Evolutionary conservation across 2,888 invertebrate genomes (phyloP).

Genomic region (Nyleta sp.): DNA sequence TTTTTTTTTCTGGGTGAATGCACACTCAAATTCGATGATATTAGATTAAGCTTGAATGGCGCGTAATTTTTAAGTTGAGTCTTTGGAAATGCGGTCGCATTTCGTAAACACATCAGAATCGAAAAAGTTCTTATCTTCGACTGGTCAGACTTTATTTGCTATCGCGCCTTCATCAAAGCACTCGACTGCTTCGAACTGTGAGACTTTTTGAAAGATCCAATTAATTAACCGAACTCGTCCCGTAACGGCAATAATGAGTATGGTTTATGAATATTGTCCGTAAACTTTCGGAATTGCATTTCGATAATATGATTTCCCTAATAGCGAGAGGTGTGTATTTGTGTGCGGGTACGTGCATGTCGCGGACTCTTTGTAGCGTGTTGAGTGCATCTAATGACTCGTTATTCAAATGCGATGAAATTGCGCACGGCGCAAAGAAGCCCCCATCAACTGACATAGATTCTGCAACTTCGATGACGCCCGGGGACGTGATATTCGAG

Average conservation of each 20-base stretch:
- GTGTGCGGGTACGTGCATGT: background rate
- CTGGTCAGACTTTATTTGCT: too few relatives aligned
- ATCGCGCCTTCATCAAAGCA: background rate
- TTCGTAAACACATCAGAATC: too few relatives aligned
- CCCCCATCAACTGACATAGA: constrained; percentile 45
- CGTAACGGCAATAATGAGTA: constrained; percentile 5
- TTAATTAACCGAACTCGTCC: constrained; percentile 19
- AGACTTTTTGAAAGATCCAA: constrained; percentile 17
- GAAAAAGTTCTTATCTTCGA: background rate
- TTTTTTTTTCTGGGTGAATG: too few relatives aligned
- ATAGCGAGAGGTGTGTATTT: background rate
- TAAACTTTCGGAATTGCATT: constrained; percentile 42
- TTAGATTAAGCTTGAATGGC: background rate
- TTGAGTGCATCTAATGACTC: constrained; percentile 45
- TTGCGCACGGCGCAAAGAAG: constrained; percentile 20
- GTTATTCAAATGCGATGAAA: constrained; percentile 58
- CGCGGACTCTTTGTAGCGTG: constrained; percentile 29
- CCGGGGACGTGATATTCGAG: constrained; percentile 44
- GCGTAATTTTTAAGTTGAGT: background rate
- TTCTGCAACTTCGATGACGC: constrained; percentile 55
- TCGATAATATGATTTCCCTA: constrained; percentile 36
- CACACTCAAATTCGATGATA: background rate
- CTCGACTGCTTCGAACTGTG: background rate
- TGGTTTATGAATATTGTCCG: constrained; percentile 43
- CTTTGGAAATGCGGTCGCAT: background rate